Base-by-base conservation (phyloP, 64 coral and sea anemone species). In the Cladopsammia gracilis region DNA sequence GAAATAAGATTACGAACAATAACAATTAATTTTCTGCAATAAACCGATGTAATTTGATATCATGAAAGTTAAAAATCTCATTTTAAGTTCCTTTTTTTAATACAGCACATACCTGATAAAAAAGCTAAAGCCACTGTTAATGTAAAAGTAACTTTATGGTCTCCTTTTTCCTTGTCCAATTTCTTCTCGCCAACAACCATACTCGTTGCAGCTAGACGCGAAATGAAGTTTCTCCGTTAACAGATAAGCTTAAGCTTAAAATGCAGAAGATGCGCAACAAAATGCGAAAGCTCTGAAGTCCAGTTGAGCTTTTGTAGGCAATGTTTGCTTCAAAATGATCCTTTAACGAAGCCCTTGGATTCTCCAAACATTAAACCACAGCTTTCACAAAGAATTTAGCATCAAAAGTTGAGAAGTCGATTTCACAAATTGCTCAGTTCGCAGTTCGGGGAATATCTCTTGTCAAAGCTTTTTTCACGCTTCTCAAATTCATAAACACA, bases 131-230 rank as follows among this genome's bases (percentile, higher is more conserved):
- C 94, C 25, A 99, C 75, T 3, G 94, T 99, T 18, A 99, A 67
- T 25, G 95, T 96, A 25, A 99, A 96, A 10, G 98, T 99, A 3
- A 99, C 98, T 89, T 68, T 96, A 62, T 99, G 97, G 45, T 98
- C 94, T 34, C 94, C 98, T 71, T 96, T 77, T 58, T 76, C 74
- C 9, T 16, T 47, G 42, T 25, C 58, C 26, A 78, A 51, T 62
- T 74, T 93, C 48, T n/a, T 76, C n/a, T 91, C 93, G 22, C 3
- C 44, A 49, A 73, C 58, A 73, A 86, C 87, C 88, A 91, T 90
- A 25, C 77, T 87, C 20, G 69, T 59, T 12, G 14, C 25, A 69
- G 48, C 64, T 49, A 69, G 46, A 44, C 3, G 23, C 59, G 64
- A 48, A 65, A 64, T 50, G 6, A 26, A 23, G 25, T 22, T 16